These are phyloP conservation scores for Neotoxoptera formosana DNA, from an alignment of 1,140 invertebrate species.

Conservation along the genomic window DNA sequence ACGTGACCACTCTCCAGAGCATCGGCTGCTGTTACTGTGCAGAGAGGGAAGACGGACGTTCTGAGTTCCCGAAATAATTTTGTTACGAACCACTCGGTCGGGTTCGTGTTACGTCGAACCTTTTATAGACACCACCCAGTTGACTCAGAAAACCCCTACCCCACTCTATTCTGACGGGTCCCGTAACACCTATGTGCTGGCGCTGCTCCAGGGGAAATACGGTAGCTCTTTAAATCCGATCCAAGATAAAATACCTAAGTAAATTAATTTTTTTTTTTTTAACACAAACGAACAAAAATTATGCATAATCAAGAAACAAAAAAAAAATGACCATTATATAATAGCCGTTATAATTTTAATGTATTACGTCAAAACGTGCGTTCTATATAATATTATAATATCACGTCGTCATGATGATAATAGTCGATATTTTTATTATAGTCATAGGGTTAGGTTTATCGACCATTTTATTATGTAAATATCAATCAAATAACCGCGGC, in stretches of 20 bases:
- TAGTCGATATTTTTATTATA: too few relatives aligned
- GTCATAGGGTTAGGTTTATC: neutral
- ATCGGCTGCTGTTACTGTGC: neutral
- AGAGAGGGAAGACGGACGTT: conserved; percentile 6
- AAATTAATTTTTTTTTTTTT: neutral
- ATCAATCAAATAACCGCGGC: neutral
- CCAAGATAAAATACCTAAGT: neutral
- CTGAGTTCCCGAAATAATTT: conserved; percentile 55
- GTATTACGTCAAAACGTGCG: neutral
- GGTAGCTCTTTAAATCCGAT: conserved; percentile 11
- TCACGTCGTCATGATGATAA: too few relatives aligned
- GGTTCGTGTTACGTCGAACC: conserved; percentile 56
- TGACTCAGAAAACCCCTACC: conserved; percentile 21
- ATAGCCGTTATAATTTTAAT: too few relatives aligned
- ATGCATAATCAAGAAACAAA: neutral
- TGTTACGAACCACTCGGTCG: conserved; percentile 36
- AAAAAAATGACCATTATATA: neutral
- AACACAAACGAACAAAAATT: neutral
- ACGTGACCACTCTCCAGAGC: conserved; percentile 34
- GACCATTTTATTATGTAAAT: neutral
- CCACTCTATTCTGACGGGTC: conserved; percentile 21
- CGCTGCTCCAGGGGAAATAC: conserved; percentile 22
- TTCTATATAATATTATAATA: too few relatives aligned
- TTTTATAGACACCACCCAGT: conserved; percentile 57
- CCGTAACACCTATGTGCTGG: conserved; percentile 40